Conservation (phyloP, 2,888 invertebrate genomes). For the Eumacrocentrus americanus region DNA sequence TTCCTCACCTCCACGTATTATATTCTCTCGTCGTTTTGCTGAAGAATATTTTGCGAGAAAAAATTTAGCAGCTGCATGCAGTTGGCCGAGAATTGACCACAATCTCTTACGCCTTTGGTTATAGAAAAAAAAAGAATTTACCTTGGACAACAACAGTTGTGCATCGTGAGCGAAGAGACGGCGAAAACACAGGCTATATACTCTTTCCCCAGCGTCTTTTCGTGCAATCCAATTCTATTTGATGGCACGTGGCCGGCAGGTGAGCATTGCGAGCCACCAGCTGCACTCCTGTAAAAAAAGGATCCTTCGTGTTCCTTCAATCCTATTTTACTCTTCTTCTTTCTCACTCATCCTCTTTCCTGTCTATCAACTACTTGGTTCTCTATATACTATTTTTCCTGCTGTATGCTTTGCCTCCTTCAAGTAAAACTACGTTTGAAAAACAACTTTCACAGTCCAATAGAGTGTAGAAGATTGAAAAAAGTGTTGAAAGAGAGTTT, state of each 20-base stretch:
- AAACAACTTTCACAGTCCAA: conserved; percentile 12
- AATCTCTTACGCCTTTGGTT: not conserved
- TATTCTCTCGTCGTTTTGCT: not conserved
- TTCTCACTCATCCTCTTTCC: conserved; percentile 6
- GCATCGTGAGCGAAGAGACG: not conserved
- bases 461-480: not conserved
- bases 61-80: not conserved
- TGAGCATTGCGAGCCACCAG: conserved; percentile 9
- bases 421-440: not conserved
- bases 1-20: too few species aligned
- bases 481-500: not conserved
- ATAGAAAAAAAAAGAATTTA: not conserved
- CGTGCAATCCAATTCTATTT: conserved; percentile 12
- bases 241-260: conserved; percentile 23
- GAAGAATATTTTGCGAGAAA: not conserved
- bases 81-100: not conserved
- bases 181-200: not conserved
- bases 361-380: conserved; percentile 8
- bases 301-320: conserved; percentile 5
- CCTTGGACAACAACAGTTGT: conserved; percentile 5
- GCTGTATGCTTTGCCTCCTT: not conserved
- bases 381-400: conserved; percentile 10
- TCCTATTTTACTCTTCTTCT: conserved; percentile 24
- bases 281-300: conserved; percentile 16
- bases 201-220: not conserved